Evolutionary conservation across 2,113 vertebrate species (phyloP).

Genomic region (Anhinga anhinga): DNA sequence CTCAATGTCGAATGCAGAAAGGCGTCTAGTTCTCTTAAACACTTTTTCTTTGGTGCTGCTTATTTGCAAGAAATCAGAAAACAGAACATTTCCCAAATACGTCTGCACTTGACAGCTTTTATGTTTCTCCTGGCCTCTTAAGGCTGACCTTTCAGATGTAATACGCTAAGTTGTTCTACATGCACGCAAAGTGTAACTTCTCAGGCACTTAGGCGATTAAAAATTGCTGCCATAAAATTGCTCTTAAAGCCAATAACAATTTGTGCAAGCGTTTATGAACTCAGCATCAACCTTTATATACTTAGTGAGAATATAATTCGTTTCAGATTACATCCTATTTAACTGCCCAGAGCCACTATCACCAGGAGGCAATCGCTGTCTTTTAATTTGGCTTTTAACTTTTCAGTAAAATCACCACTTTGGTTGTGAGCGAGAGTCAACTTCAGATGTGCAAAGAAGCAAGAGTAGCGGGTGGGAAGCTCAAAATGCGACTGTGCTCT

Average conservation of each 20-base stretch:
- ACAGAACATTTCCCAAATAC: constrained; percentile 25
- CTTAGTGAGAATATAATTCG: background rate
- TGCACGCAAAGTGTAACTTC: background rate
- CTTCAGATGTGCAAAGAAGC: background rate
- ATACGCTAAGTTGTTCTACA: background rate
- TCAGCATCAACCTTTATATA: background rate
- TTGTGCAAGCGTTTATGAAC: background rate
- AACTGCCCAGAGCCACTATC: background rate
- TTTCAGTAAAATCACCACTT: background rate
- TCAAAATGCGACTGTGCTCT: background rate
- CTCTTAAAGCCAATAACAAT: background rate
- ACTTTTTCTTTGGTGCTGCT: background rate
- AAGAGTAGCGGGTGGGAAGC: background rate
- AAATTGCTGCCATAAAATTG: background rate
- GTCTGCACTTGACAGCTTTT: background rate
- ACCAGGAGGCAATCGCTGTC: background rate
- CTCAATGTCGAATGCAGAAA: background rate
- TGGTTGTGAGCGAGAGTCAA: background rate
- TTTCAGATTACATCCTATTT: background rate
- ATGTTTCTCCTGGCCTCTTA: background rate
- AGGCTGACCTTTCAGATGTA: background rate
- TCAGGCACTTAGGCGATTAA: background rate
- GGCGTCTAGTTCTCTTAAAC: background rate
- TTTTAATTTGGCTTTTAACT: background rate
- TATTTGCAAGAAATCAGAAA: background rate